Base-by-base conservation (phyloP, 2,888 invertebrate species). In the Monochamus alternatus region DNA sequence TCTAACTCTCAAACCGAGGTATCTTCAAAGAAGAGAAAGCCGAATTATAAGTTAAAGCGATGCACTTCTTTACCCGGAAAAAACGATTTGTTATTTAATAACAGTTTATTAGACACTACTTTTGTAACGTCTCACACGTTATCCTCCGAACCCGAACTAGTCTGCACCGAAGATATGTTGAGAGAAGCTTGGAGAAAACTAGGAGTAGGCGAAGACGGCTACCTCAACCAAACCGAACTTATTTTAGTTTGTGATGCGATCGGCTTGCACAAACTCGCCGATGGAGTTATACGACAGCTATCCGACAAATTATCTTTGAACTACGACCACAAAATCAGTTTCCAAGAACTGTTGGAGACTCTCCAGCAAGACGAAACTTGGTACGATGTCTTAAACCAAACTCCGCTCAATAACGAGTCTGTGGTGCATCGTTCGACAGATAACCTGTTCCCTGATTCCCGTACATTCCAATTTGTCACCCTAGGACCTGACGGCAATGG, bases 241-340 rank as follows among this genome's bases (percentile, higher is more conserved):
- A 91, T 91, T 80, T 88, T 90, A 78, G 92, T 94, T 67, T 94
- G 93, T 85, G 91, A 92, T 84, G 92, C 92, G 77, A 92, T 93
- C 76, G 94, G 94, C 73, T 91, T 93, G 87, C 92, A 92, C 81
- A 91, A 91, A 81, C 90, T 93, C 86, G 92, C 93, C 22, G 91
- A 92, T 81, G 92, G 92, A 86, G 93, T 94, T 82, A 89, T 91
- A 66, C 84, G 92, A 79, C 92, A 93, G 84, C 89, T 94, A 66
- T 94, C 94, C 84, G 91, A 92, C 76, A 93, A 93, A 83, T 88
- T 94, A 63, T 92, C 92, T 82, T 88, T 91, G 65, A 92, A 93
- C 84, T 90, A 90, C 74, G 92, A 94, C 85, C 92, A 93, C 31
- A 90, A 90, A 80, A 93, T 94, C 75, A 92, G 91, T 81, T 92